phyloP scores from a whole-genome alignment of 2,113 vertebrate genomes.

The Potamarius usumacintae region DNA sequence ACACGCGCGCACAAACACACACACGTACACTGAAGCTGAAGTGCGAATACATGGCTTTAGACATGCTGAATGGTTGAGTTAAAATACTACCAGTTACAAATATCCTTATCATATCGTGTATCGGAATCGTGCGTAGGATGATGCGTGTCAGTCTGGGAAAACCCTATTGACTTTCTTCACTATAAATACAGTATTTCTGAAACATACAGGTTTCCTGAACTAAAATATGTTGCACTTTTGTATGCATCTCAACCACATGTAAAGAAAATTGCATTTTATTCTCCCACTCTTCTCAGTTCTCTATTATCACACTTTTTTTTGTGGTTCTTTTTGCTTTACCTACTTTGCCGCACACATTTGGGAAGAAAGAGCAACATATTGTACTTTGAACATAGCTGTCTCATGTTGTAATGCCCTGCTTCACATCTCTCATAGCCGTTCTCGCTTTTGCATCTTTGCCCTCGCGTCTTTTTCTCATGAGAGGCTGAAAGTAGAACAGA shows the following conservation, averaged over 20 bases:
- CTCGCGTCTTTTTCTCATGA: neutral
- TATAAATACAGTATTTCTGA: neutral
- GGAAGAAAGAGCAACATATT: neutral
- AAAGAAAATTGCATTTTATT: neutral
- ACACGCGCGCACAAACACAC: neutral
- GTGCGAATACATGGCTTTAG: constrained; percentile 14
- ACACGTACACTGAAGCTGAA: constrained; percentile 1
- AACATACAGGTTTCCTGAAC: neutral
- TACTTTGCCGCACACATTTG: neutral
- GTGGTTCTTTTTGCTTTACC: neutral
- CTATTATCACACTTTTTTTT: neutral
- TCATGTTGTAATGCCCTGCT: neutral
- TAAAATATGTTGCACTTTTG: neutral
- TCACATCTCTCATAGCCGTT: constrained; percentile 17
- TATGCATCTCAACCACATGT: neutral
- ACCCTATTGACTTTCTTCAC: neutral
- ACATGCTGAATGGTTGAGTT: constrained; percentile 5
- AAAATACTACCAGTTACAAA: neutral
- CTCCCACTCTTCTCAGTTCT: neutral
- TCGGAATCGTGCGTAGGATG: neutral
- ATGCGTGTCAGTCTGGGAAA: neutral
- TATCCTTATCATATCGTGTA: neutral
- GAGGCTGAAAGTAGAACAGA: constrained; percentile 41
- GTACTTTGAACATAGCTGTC: neutral
- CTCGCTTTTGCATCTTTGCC: constrained; percentile 11